Evolutionary conservation across 2,888 invertebrate genomes (phyloP).

Genomic region (Leucophora obtusa): DNA sequence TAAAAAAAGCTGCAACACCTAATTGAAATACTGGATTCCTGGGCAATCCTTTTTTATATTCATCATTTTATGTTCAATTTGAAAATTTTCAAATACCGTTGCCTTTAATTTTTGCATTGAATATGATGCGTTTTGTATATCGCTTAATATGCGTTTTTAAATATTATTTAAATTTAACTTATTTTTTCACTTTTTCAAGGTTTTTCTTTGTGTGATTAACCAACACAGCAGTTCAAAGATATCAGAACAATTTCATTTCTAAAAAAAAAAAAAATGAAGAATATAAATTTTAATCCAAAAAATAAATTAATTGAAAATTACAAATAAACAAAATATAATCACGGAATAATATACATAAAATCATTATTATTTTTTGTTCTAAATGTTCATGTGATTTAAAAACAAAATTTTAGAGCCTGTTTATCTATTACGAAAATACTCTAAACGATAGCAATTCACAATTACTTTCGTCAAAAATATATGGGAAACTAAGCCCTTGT

Average conservation of each 20-base stretch:
- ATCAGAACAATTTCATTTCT: constrained; percentile 41
- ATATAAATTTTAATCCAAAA: not conserved
- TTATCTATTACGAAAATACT: no score
- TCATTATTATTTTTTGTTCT: not conserved
- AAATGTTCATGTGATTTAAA: no score
- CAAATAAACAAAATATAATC: not conserved
- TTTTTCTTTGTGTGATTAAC: constrained; percentile 44
- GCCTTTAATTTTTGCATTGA: constrained; percentile 54
- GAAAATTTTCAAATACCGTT: constrained; percentile 42
- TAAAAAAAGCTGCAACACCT: constrained; percentile 65
- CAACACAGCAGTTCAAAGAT: constrained; percentile 3
- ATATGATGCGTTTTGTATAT: not conserved
- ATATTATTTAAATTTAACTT: constrained; percentile 19
- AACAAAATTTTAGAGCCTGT: not conserved
- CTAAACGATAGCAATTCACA: no score
- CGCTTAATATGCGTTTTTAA: constrained; percentile 18
- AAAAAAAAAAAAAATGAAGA: constrained; percentile 32
- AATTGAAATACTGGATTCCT: constrained; percentile 67
- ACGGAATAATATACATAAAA: not conserved
- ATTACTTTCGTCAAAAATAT: no score
- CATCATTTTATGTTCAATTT: constrained; percentile 37
- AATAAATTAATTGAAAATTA: constrained; percentile 15
- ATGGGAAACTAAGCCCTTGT: no score
- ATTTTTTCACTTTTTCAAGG: constrained; percentile 38
- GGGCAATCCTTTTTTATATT: constrained; percentile 62